Percentiles rank a stretch among this genome's conserved stretches.
These are phyloP conservation scores for Pachycephala philippinensis DNA, from an alignment of 2,113 vertebrate species.

Conservation along the genomic window DNA sequence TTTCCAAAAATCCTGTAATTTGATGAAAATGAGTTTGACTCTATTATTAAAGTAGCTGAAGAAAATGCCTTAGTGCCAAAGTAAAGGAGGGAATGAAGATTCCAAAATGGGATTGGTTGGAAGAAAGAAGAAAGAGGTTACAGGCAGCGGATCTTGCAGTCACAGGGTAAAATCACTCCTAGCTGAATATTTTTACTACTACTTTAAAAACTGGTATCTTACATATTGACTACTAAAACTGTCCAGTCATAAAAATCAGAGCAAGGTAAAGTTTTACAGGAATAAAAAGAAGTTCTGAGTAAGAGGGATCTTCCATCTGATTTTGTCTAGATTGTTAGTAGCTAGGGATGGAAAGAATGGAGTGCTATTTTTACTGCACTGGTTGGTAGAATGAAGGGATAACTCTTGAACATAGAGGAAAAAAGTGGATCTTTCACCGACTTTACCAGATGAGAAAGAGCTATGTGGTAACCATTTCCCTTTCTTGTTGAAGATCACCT, in stretches of 20 bases:
- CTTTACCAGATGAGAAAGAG: neutral
- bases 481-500: neutral
- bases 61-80: neutral
- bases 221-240: neutral
- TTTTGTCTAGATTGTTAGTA: neutral
- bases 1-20: neutral
- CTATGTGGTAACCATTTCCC: neutral
- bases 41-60: neutral
- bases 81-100: neutral
- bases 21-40: conserved; percentile 25
- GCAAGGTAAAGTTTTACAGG: neutral
- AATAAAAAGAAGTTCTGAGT: neutral
- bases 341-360: neutral
- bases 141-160: neutral
- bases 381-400: neutral
- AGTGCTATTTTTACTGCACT: neutral
- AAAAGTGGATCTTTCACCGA: neutral
- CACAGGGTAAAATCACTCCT: neutral
- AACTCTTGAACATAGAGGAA: neutral
- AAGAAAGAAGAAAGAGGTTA: neutral
- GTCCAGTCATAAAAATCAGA: neutral
- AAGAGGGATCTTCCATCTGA: neutral
- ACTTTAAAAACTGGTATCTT: neutral
- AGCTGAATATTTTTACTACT: neutral
- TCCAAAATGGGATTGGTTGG: neutral